Evolutionary conservation across 2,113 vertebrate genomes (phyloP).

Genomic region (Geothlypis trichas): DNA sequence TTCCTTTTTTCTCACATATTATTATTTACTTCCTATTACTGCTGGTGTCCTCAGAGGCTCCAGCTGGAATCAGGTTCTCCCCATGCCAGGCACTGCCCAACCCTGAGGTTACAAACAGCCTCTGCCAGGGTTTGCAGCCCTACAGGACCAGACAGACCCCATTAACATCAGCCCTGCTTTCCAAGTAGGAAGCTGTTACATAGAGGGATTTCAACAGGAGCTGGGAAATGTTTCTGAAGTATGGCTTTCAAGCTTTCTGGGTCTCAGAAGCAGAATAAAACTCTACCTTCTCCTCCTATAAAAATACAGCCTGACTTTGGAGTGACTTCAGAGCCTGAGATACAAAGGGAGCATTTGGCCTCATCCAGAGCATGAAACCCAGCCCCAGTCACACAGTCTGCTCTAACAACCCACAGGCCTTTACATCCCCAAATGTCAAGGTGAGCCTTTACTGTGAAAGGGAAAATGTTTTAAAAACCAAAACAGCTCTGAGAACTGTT

Average conservation of each 20-base stretch:
- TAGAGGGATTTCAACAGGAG: background rate
- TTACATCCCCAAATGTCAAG: slow-evolving; percentile 24
- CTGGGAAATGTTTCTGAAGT: background rate
- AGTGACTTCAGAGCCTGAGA: slow-evolving; percentile 7
- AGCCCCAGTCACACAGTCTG: background rate
- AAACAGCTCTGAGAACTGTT: slow-evolving; percentile 32
- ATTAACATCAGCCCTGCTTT: background rate
- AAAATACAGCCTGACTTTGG: slow-evolving; percentile 32
- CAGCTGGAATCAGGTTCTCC: background rate
- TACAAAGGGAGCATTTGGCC: slow-evolving; percentile 26
- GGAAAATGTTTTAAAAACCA: slow-evolving; percentile 44
- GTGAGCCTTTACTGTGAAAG: slow-evolving; percentile 50
- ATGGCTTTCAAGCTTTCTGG: background rate
- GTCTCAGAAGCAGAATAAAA: slow-evolving; percentile 27
- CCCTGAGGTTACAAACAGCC: background rate
- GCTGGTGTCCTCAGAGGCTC: background rate
- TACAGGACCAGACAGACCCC: background rate
- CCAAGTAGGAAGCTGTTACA: background rate
- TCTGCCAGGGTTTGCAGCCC: background rate
- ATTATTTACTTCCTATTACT: background rate
- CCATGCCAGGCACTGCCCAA: background rate
- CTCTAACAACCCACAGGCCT: background rate
- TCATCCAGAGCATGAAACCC: background rate
- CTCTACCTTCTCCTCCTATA: background rate
- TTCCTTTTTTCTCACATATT: background rate